A percentile compares a stretch with the other conserved stretches of the same genome.
These are phyloP conservation scores for Microctenopoma stevenorrisi DNA, from an alignment of 2,797 vertebrate genomes.

Conservation along the genomic window DNA sequence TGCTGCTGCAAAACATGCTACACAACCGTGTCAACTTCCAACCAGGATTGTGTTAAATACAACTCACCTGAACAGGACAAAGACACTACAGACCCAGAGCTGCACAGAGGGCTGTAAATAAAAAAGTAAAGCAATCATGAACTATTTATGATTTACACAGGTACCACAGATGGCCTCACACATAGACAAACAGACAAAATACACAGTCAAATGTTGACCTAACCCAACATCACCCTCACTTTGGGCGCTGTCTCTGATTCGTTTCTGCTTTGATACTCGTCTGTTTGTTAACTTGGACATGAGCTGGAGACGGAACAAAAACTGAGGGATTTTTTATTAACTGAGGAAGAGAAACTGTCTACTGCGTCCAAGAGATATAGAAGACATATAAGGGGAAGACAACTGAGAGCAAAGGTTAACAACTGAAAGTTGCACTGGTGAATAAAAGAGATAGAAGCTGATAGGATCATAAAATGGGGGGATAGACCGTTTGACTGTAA, in stretches of 20 bases:
- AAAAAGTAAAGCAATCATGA: background rate
- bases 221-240: background rate
- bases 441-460: background rate
- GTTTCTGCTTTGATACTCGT: constrained; percentile 13
- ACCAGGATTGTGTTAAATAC: no score
- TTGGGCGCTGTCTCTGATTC: constrained; percentile 22
- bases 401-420: background rate
- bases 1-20: constrained; percentile 28
- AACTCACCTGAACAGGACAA: constrained; percentile 89
- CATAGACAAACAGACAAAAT: constrained; percentile 1
- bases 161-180: background rate
- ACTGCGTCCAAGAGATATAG: background rate
- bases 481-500: background rate
- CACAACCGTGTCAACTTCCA: background rate
- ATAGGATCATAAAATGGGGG: background rate
- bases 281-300: constrained; percentile 12
- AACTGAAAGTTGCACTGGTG: background rate
- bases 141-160: background rate
- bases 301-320: constrained; percentile 39
- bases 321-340: constrained; percentile 25
- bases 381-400: background rate
- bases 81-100: constrained; percentile 80
- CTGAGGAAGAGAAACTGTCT: constrained; percentile 60
- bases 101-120: constrained; percentile 77
- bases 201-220: constrained; percentile 16